Evolutionary conservation across 2,888 invertebrate genomes (phyloP).

Genomic region (Itoplectis maculator): DNA sequence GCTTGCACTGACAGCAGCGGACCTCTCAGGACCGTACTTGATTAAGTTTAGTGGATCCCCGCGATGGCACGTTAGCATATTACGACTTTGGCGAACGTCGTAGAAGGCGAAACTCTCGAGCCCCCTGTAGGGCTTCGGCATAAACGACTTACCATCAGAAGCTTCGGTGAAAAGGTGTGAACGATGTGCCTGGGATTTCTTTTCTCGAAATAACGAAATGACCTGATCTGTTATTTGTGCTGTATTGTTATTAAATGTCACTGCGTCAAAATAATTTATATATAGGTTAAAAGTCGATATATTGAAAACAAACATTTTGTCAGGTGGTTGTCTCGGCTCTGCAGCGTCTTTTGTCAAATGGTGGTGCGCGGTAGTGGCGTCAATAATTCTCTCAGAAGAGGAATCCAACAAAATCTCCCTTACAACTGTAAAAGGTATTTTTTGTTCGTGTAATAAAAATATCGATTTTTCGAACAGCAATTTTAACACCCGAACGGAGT

Average conservation of each 20-base stretch:
- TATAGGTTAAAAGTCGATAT: no score
- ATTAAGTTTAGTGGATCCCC: conserved; percentile 74
- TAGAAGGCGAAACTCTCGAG: conserved; percentile 52
- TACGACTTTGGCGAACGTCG: conserved; percentile 75
- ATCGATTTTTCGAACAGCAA: not conserved
- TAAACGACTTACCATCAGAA: conserved; percentile 65
- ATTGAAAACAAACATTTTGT: no score
- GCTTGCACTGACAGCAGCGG: conserved; percentile 30
- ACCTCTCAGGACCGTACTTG: conserved; percentile 74
- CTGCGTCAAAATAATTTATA: not conserved
- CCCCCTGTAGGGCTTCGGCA: conserved; percentile 71
- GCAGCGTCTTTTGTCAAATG: no score
- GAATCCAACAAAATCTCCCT: no score
- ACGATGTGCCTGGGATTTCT: conserved; percentile 28
- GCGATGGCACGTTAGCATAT: conserved; percentile 74
- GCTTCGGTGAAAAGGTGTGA: conserved; percentile 37
- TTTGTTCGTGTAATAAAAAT: not conserved
- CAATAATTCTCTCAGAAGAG: no score
- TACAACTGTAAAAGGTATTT: no score
- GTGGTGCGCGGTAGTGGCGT: no score
- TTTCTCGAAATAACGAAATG: not conserved
- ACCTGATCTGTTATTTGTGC: not conserved
- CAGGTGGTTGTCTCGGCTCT: no score
- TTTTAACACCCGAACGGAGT: no score
- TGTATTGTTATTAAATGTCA: not conserved